phyloP scores from a whole-genome alignment of 2,113 vertebrate genomes.

The Cromileptes altivelis region DNA sequence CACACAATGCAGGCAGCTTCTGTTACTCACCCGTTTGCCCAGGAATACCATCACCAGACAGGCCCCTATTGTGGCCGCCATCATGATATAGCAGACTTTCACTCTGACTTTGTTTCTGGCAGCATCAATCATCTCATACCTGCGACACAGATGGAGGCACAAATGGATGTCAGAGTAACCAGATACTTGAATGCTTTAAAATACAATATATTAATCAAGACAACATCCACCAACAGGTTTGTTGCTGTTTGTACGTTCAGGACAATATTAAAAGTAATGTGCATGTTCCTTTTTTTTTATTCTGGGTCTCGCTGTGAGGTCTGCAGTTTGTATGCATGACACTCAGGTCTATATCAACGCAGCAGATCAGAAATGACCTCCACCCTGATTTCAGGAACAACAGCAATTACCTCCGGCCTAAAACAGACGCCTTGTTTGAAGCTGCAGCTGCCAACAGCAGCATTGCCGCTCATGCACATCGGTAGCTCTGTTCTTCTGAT shows the following conservation, averaged over 20 bases:
- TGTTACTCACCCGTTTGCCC: constrained; percentile 90
- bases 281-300: not conserved
- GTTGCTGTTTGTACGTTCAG: not conserved
- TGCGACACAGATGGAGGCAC: constrained; percentile 64
- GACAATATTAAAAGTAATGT: not conserved
- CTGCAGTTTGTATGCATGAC: constrained; percentile 43
- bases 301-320: not conserved
- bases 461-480: constrained; percentile 39
- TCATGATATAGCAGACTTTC: constrained; percentile 91
- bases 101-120: constrained; percentile 90
- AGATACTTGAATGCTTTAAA: not conserved
- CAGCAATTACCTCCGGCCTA: constrained; percentile 60
- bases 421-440: constrained; percentile 64
- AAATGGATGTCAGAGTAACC: not conserved
- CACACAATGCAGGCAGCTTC: not conserved
- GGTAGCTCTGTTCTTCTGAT: constrained; percentile 40
- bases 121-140: constrained; percentile 89
- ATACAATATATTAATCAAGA: not conserved
- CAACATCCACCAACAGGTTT: not conserved
- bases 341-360: constrained; percentile 49
- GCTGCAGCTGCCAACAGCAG: constrained; percentile 1
- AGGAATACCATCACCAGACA: constrained; percentile 85
- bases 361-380: constrained; percentile 59
- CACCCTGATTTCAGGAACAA: constrained; percentile 49
- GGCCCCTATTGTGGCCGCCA: constrained; percentile 85